Base-by-base conservation (phyloP, 2,888 invertebrate genomes). In the Xylota sylvarum region DNA sequence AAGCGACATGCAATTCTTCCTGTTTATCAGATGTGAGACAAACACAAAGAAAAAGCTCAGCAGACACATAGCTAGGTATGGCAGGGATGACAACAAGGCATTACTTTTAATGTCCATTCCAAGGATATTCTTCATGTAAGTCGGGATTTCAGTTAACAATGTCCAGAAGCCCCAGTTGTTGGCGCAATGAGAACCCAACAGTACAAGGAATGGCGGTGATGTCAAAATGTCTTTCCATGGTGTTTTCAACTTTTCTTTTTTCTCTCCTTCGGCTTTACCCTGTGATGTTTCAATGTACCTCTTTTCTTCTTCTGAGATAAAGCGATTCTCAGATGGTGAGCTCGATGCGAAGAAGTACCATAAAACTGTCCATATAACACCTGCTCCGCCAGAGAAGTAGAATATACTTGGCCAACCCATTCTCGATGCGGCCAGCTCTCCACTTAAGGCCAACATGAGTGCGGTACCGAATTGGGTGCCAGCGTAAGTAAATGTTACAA, bases 151-250 rank as follows among this genome's bases (percentile, higher is more conserved):
- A 0, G 97, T 97, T 0, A 97, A 93, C 30, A 97, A 93, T 30
- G 96, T 97, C 96, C 96, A 97, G 92, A 96, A 97, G 32, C 97
- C 97, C 94, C 97, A 96, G 89, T 93, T 93, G 86, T 97, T 96
- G 0, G 96, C 95, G 86, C 95, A 94, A 90, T 97, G 97, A 0
- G 95, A 95, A 1, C 96, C 90, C 1, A 96, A 90, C 5, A 97
- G 93, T 0, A 96, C 95, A 94, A 96, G 95, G 90, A 97, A 95
- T 0, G 97, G 96, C 30, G 95, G 89, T 0, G 97, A 97, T 0
- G 95, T 96, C 58, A 95, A 93, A 83, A 98, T 96, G 5, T 94
- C 93, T 67, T 92, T 92, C 97, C 97, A 97, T 0, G 97, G 97
- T 0, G 96, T 96, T 17, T 80, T 83, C 27, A 89, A 0, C 27